Evolutionary conservation across 2,113 vertebrate genomes (phyloP).

Genomic region (Rhinopithecus roxellana): DNA sequence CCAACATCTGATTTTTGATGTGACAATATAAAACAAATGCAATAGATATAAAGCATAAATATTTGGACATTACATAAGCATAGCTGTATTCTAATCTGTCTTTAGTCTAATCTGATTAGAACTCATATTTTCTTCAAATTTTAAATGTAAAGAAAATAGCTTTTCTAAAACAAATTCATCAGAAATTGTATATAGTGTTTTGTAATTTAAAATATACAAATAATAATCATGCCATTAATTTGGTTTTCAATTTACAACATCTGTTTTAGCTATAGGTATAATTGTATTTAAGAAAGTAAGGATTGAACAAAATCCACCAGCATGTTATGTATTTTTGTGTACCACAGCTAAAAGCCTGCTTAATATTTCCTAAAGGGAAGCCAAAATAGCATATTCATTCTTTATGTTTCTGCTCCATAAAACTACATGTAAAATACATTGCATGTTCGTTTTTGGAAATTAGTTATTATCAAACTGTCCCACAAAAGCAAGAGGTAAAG

Average conservation of each 20-base stretch:
- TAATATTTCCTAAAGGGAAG: neutral
- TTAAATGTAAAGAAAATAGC: neutral
- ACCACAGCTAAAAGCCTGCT: neutral
- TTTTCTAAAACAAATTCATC: neutral
- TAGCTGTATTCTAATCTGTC: neutral
- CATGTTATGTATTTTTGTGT: neutral
- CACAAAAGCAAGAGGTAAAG: neutral
- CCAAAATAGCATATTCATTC: neutral
- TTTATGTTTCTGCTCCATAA: neutral
- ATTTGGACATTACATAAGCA: neutral
- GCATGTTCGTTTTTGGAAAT: neutral
- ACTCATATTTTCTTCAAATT: neutral
- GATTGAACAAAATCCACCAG: neutral
- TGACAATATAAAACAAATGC: neutral
- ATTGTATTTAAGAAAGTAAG: slow-evolving; percentile 10
- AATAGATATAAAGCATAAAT: neutral
- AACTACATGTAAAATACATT: neutral
- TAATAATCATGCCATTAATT: neutral
- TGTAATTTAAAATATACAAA: neutral
- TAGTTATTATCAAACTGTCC: neutral
- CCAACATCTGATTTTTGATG: neutral
- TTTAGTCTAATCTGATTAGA: neutral
- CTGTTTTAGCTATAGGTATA: neutral
- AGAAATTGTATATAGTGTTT: neutral
- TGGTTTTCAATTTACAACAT: neutral